Conservation (phyloP, 64 coral and sea anemone genomes). For the Dendronephthya gigantea region DNA sequence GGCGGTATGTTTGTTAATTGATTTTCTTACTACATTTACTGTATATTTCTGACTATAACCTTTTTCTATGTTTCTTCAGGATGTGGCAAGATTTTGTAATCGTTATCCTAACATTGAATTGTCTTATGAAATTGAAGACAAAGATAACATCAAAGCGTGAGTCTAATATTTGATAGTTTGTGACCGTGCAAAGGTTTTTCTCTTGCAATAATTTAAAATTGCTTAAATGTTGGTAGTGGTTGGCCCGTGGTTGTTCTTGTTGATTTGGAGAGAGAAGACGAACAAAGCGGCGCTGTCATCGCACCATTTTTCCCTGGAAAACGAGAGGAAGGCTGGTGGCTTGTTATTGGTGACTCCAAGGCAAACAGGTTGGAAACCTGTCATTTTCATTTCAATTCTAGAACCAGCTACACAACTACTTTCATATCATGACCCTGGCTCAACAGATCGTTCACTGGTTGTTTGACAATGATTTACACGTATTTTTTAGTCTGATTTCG, state of each 20-base stretch:
- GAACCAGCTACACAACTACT: not conserved
- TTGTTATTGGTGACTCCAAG: constrained; percentile 94
- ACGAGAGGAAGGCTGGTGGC: constrained; percentile 97
- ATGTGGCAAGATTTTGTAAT: constrained; percentile 94
- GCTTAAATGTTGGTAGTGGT: constrained; percentile 40
- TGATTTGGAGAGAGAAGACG: constrained; percentile 92
- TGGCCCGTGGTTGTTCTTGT: constrained; percentile 78
- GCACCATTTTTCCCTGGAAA: constrained; percentile 97
- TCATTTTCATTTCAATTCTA: not conserved
- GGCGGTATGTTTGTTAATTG: constrained; percentile 40
- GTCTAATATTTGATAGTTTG: too few species aligned
- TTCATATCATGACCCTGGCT: too few species aligned
- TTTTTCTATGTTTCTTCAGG: too few species aligned
- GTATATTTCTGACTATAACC: too few species aligned
- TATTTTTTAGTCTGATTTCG: constrained; percentile 61
- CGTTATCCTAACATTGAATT: constrained; percentile 96
- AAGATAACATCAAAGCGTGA: constrained; percentile 72
- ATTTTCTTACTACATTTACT: not conserved
- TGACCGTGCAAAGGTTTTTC: too few species aligned
- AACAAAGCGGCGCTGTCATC: constrained; percentile 80
- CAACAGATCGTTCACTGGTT: too few species aligned
- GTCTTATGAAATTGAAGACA: constrained; percentile 78
- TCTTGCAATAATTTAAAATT: not conserved
- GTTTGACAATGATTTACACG: not conserved
- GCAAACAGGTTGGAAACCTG: constrained; percentile 57